Base-by-base conservation (phyloP, 1,140 invertebrate genomes). In the Calliopsis andreniformis region DNA sequence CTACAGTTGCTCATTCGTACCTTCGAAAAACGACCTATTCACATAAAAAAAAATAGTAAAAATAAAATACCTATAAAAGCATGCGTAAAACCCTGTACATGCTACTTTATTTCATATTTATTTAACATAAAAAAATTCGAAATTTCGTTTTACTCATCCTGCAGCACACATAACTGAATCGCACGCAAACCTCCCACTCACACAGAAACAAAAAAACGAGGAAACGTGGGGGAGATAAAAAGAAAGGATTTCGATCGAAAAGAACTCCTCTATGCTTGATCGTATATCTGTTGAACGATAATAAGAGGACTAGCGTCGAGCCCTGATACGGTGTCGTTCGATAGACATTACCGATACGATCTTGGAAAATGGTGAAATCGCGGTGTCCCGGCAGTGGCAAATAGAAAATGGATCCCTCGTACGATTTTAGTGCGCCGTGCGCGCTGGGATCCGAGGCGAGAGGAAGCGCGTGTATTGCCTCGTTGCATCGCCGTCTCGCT, bases 401-500 rank as follows among this genome's bases (percentile, higher is more conserved):
- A 89, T 90, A 85, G 88, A 87, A 88, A 87, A 87, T 86, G 87
- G 85, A 88, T 88, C 84, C 81, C 71, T 87, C 86, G 78, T 89
- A 85, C 72, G 76, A 89, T 89, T 90, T 89, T 88, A 90, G 80
- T 87, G 77, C 62, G 62, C 81, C 84, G 87, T 88, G 88, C 47
- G 47, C 87, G 87, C 82, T 76, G 64, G n/a, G 71, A 79, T 83
- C 70, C 70, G 49, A 55, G 55, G 49, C 4, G 35, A 39, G 35
- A 39, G 35, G 10, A n/a, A 43, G 10, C 4, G 45, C 53, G 72
- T 80, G 72, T 83, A 87, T 87, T 81, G 77, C 79, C 49, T 69
- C 63, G 53, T 70, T 80, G 69, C 69, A 78, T 68, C 55, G 63
- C 67, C 72, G 59, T 55, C 43, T 62, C 30, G 68, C 69, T 78